Conservation (phyloP, 2,113 vertebrate genomes). For the Siphamia tubifer region DNA sequence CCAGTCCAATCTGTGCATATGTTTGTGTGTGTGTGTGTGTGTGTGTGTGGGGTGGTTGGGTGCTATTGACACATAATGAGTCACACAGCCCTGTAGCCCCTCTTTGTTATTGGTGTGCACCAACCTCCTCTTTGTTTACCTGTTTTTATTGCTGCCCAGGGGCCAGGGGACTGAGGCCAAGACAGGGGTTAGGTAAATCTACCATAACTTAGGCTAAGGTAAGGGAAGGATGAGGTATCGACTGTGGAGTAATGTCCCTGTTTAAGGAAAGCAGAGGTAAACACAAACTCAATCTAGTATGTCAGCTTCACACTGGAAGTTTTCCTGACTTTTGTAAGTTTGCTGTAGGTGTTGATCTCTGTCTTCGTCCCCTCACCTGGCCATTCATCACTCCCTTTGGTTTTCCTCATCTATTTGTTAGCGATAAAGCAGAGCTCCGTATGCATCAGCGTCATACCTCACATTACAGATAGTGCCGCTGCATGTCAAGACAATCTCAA, state of each 20-base stretch:
- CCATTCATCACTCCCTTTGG: not conserved
- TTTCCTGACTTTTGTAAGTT: not conserved
- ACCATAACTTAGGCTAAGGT: not conserved
- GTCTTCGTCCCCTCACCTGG: not conserved
- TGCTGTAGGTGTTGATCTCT: not conserved
- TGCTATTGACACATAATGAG: slow-evolving; percentile 14
- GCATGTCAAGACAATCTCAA: not conserved
- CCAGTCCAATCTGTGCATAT: not conserved
- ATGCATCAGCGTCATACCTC: not conserved
- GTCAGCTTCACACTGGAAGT: not conserved
- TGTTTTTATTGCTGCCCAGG: slow-evolving; percentile 40
- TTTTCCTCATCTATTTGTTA: not conserved
- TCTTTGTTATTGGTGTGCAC: slow-evolving; percentile 27
- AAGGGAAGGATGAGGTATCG: slow-evolving; percentile 7
- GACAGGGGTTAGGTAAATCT: slow-evolving; percentile 36
- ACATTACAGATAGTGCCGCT: not conserved
- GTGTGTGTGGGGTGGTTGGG: not conserved
- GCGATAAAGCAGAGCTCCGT: not conserved
- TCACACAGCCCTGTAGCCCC: slow-evolving; percentile 4
- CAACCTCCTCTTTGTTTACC: slow-evolving; percentile 34
- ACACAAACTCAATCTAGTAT: not conserved
- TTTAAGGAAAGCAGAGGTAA: not conserved
- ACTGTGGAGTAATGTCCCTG: not conserved
- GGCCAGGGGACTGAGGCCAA: not conserved
- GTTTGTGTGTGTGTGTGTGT: not conserved